A percentile compares a stretch with the other conserved stretches of the same genome.
These are phyloP conservation scores for Campylomormyrus tamandua DNA, from an alignment of 2,113 vertebrate species.

Conservation along the genomic window DNA sequence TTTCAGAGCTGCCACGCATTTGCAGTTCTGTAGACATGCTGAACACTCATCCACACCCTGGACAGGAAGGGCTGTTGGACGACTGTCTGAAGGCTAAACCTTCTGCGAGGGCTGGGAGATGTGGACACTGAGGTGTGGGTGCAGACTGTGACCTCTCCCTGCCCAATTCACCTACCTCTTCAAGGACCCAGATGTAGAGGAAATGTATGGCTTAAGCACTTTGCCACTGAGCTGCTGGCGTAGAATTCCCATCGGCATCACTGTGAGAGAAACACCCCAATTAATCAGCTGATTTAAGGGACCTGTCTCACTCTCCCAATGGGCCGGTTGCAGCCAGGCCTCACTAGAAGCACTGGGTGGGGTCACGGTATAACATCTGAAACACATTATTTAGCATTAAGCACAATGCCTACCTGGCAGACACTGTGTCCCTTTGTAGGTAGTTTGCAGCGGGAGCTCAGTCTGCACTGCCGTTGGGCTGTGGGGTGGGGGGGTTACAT, in stretches of 20 bases:
- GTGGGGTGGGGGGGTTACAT: not conserved
- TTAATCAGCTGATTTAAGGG: not conserved
- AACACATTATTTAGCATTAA: not conserved
- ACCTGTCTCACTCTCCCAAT: not conserved
- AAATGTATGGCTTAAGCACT: not conserved
- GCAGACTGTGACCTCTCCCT: not conserved
- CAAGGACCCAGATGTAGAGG: not conserved
- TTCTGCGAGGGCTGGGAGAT: not conserved
- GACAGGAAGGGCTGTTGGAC: not conserved
- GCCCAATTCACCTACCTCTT: not conserved
- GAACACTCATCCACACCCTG: not conserved
- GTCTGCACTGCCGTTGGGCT: not conserved
- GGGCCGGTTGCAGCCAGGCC: not conserved
- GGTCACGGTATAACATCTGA: not conserved
- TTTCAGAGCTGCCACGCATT: not conserved
- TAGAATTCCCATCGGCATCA: not conserved
- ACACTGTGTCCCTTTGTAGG: not conserved
- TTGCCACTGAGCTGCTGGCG: not conserved
- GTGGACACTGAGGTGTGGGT: not conserved
- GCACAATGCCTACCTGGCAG: not conserved
- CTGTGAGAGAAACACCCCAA: not conserved
- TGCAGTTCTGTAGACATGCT: not conserved
- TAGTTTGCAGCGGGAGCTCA: not conserved
- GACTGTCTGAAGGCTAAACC: not conserved
- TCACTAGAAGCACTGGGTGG: not conserved